Evolutionary conservation across 2,113 vertebrate genomes (phyloP).

Genomic region (Ahaetulla prasina): DNA sequence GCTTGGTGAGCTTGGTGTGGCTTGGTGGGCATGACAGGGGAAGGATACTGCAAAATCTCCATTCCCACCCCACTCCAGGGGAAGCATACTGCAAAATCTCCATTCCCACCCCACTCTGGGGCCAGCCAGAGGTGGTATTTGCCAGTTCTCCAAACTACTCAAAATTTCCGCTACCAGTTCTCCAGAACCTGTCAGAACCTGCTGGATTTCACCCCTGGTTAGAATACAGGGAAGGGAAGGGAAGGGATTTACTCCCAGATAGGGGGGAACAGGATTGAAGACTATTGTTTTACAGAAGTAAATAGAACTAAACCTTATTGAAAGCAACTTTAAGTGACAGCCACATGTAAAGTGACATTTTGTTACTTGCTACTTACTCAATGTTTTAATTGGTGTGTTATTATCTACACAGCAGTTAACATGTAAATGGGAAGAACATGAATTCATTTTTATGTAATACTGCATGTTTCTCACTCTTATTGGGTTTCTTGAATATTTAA

Average conservation of each 20-base stretch:
- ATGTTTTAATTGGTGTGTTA: neutral
- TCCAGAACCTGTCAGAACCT: no score
- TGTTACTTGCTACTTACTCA: slow-evolving; percentile 20
- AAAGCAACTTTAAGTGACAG: slow-evolving; percentile 26
- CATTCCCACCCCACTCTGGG: no score
- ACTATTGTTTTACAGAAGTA: neutral
- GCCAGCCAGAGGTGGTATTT: no score
- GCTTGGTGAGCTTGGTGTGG: no score
- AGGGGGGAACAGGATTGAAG: neutral
- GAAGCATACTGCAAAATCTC: no score
- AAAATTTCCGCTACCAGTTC: no score
- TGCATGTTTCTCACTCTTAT: neutral
- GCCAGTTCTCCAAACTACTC: no score
- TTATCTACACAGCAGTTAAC: neutral
- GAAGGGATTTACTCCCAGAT: neutral
- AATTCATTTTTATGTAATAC: neutral
- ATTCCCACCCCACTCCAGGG: no score
- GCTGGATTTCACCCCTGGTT: no score
- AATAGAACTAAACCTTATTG: slow-evolving; percentile 44
- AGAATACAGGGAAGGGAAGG: neutral
- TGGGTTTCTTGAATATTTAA: neutral
- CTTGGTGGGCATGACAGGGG: no score
- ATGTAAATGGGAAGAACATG: neutral
- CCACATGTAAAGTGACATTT: slow-evolving; percentile 19
- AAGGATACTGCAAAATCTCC: no score